phyloP scores from a whole-genome alignment of 2,797 vertebrate genomes.

The Hapalemur alaotrensis region DNA sequence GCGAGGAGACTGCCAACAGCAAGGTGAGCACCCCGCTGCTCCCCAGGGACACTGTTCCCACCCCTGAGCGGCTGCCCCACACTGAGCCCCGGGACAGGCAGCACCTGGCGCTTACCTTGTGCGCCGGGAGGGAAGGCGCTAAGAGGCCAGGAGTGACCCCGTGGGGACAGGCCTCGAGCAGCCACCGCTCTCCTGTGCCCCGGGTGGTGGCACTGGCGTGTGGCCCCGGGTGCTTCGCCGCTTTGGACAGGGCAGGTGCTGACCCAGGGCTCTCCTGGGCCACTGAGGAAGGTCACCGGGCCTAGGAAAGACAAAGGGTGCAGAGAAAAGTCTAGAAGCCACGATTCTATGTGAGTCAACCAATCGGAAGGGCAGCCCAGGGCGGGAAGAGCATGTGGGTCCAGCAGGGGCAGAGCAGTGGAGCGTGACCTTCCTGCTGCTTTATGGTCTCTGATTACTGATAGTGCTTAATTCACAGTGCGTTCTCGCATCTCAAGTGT shows the following conservation, averaged over 20 bases:
- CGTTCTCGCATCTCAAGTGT: background rate
- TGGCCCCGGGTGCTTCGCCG: background rate
- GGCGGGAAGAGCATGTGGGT: background rate
- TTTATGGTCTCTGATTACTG: constrained; percentile 33
- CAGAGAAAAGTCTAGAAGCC: background rate
- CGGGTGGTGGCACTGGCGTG: accelerated
- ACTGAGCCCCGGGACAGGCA: accelerated
- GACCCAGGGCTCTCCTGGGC: background rate
- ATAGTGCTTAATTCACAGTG: constrained; percentile 33
- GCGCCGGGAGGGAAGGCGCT: accelerated
- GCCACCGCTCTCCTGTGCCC: background rate
- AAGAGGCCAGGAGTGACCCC: background rate
- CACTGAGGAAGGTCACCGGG: background rate
- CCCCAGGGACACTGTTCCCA: no score
- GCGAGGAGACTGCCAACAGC: background rate
- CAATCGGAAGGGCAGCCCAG: accelerated
- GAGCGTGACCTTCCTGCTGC: background rate
- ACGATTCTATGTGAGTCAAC: background rate
- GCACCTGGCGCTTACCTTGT: accelerated
- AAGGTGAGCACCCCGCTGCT: no score
- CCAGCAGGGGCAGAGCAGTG: background rate
- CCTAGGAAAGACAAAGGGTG: background rate
- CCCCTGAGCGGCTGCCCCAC: background rate
- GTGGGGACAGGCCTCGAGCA: accelerated
- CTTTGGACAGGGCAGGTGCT: background rate